A percentile compares a stretch with the other conserved stretches of the same genome.
phyloP scores from a whole-genome alignment of 2,797 vertebrate species.

The Chrosomus eos region DNA sequence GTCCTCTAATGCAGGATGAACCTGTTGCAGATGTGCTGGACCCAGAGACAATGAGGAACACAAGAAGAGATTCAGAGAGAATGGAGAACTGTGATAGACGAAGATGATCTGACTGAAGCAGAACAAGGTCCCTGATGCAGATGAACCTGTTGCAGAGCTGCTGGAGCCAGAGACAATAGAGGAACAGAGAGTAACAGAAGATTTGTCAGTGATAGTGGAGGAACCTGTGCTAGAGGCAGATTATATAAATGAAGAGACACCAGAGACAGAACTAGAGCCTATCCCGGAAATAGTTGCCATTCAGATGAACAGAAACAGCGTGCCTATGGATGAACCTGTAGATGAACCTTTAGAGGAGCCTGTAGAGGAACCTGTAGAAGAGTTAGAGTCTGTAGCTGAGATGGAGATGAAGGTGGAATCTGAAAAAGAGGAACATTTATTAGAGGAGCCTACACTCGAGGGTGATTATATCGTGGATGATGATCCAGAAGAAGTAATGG shows the following conservation, averaged over 20 bases:
- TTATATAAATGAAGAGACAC: conserved; percentile 24
- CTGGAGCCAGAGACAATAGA: conserved; percentile 17
- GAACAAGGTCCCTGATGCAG: not conserved
- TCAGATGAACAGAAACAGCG: not conserved
- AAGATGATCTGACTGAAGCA: conserved; percentile 33
- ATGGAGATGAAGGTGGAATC: not conserved
- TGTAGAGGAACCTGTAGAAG: no score
- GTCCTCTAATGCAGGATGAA: conserved; percentile 23
- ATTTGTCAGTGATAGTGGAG: not conserved
- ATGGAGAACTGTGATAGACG: not conserved
- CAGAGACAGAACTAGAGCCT: not conserved
- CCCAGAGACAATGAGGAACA: conserved; percentile 9
- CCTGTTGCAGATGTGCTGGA: not conserved
- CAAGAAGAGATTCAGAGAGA: not conserved
- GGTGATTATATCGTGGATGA: conserved; percentile 18
- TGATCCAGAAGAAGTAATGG: not conserved
- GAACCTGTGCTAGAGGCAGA: conserved; percentile 12
- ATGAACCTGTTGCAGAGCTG: not conserved
- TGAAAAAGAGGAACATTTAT: not conserved
- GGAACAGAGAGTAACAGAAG: not conserved
- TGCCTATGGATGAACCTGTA: not conserved
- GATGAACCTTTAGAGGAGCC: not conserved
- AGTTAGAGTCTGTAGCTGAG: not conserved
- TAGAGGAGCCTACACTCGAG: conserved; percentile 30
- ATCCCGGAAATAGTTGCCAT: not conserved